phyloP scores from a whole-genome alignment of 2,113 vertebrate genomes.

The Anthoscopus minutus region DNA sequence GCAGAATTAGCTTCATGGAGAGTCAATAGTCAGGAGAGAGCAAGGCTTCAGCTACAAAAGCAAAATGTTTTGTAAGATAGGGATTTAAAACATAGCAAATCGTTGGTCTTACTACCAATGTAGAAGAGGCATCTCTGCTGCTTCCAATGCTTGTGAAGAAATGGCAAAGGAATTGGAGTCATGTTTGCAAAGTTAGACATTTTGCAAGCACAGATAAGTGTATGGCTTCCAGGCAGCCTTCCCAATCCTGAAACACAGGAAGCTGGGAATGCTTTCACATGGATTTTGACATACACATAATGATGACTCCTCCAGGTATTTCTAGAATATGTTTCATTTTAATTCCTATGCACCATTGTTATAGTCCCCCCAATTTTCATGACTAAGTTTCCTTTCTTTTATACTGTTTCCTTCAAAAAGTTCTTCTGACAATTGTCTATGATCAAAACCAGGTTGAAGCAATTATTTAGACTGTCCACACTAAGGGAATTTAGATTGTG shows the following conservation, averaged over 20 bases:
- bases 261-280: neutral
- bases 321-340: neutral
- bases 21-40: constrained; percentile 33
- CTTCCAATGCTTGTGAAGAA: neutral
- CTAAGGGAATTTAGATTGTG: neutral
- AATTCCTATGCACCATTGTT: neutral
- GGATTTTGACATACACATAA: neutral
- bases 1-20: constrained; percentile 37
- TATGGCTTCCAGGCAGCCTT: neutral
- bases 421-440: neutral
- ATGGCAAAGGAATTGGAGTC: neutral
- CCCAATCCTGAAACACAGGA: neutral
- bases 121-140: neutral
- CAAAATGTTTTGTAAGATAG: neutral
- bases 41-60: constrained; percentile 23
- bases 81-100: neutral
- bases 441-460: neutral
- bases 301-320: neutral
- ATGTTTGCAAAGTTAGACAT: neutral
- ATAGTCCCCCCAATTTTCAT: neutral
- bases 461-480: neutral
- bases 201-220: neutral
- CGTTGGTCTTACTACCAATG: neutral
- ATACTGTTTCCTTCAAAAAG: neutral
- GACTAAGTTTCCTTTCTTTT: neutral